These are phyloP conservation scores for Sycobia sp. DNA, from an alignment of 1,140 invertebrate species.

Conservation along the genomic window DNA sequence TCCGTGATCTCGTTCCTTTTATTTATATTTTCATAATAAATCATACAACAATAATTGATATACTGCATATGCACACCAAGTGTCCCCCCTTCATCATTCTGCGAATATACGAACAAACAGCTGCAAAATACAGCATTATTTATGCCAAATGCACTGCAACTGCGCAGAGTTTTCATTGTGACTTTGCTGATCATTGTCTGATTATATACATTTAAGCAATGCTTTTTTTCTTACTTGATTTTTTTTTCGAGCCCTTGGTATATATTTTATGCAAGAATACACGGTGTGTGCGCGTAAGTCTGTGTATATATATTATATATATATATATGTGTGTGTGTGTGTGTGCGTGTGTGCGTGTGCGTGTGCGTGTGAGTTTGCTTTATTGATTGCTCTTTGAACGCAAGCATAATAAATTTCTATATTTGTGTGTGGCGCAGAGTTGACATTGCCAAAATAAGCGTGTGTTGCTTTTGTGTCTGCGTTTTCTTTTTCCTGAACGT, in stretches of 20 bases:
- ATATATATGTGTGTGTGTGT: slow-evolving; percentile 1
- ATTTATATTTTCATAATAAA: too few species aligned
- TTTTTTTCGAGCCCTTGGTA: neutral
- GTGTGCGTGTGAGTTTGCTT: neutral
- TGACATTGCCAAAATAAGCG: slow-evolving; percentile 5
- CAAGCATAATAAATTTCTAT: too few species aligned
- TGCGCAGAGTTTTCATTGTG: slow-evolving; percentile 29
- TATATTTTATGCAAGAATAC: neutral
- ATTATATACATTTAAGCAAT: slow-evolving; percentile 4
- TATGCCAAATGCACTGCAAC: slow-evolving; percentile 28
- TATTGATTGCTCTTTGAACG: neutral
- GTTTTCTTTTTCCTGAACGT: too few species aligned
- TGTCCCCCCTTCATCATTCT: too few species aligned
- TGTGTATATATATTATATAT: neutral
- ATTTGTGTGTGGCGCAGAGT: neutral
- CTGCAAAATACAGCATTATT: slow-evolving; percentile 1
- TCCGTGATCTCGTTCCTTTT: too few species aligned
- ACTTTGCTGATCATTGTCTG: slow-evolving; percentile 25
- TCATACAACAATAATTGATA: too few species aligned
- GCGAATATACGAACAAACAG: too few species aligned
- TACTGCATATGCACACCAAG: too few species aligned
- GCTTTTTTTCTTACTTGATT: slow-evolving; percentile 14
- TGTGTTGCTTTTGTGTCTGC: slow-evolving; percentile 12
- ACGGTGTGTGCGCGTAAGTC: slow-evolving; percentile 2
- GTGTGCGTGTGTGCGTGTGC: slow-evolving; percentile 7